These are phyloP conservation scores for Puntigrus tetrazona DNA, from an alignment of 2,113 vertebrate genomes.

Conservation along the genomic window DNA sequence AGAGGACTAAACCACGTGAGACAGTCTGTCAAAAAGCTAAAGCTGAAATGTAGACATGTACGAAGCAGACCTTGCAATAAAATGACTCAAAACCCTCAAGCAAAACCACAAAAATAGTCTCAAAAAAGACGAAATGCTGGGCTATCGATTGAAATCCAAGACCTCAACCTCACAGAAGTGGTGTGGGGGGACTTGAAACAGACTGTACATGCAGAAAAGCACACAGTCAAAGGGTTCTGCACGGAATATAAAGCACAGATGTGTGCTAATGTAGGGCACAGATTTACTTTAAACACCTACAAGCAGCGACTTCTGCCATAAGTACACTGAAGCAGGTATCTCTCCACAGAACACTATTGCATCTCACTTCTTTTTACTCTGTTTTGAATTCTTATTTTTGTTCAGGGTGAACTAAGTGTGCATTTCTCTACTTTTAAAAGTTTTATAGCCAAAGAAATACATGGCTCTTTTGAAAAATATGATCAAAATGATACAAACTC, in stretches of 20 bases:
- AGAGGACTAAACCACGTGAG: conserved; percentile 20
- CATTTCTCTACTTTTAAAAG: not conserved
- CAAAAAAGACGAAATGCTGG: not conserved
- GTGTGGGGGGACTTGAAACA: not conserved
- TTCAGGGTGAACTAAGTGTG: not conserved
- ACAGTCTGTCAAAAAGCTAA: conserved; percentile 20
- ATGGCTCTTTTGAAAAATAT: not conserved
- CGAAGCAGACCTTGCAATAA: conserved; percentile 23
- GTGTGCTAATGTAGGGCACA: not conserved
- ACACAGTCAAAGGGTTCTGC: not conserved
- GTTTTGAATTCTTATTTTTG: not conserved
- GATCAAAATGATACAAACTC: not conserved
- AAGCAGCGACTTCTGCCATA: not conserved
- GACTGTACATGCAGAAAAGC: not conserved
- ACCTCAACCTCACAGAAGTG: not conserved
- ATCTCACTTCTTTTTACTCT: not conserved
- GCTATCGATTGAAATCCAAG: conserved; percentile 23
- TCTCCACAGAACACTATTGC: too few species aligned
- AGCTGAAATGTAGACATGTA: not conserved
- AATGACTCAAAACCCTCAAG: conserved; percentile 12
- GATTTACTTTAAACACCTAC: not conserved
- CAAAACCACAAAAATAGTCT: conserved; percentile 17
- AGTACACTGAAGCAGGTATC: not conserved
- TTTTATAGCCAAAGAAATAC: not conserved
- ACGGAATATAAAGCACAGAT: not conserved